Percentiles rank a stretch among this genome's conserved stretches.
These are phyloP conservation scores for Teleogryllus oceanicus DNA, from an alignment of 2,888 invertebrate genomes.

Conservation along the genomic window DNA sequence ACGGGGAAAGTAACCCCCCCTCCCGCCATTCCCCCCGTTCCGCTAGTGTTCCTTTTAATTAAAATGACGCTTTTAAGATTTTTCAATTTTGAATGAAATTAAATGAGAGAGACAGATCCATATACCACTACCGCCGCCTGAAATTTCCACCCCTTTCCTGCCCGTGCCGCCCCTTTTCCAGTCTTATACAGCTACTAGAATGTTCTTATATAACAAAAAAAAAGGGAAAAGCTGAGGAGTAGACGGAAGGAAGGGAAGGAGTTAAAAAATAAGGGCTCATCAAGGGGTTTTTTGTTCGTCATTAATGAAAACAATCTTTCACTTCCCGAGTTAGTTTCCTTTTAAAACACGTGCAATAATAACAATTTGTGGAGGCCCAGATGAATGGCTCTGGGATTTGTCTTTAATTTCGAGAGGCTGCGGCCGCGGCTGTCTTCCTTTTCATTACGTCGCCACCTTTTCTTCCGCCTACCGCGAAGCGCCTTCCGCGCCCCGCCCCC, in stretches of 20 bases:
- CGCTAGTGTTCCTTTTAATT: constrained; percentile 38
- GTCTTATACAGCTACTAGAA: constrained; percentile 3
- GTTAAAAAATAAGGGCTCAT: constrained; percentile 30
- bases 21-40: neutral
- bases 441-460: constrained; percentile 2
- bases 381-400: neutral
- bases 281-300: constrained; percentile 32
- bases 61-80: constrained; percentile 39
- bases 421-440: neutral
- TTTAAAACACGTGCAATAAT: constrained; percentile 32
- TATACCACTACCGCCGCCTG: neutral
- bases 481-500: no score
- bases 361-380: constrained; percentile 28
- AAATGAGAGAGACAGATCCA: constrained; percentile 32
- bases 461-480: neutral
- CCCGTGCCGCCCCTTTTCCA: constrained; percentile 24
- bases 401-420: constrained; percentile 7
- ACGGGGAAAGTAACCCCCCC: neutral
- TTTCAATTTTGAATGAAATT: constrained; percentile 40
- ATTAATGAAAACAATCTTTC: constrained; percentile 36
- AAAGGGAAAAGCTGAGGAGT: neutral
- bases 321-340: constrained; percentile 27
- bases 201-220: constrained; percentile 22
- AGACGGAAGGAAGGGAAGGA: constrained; percentile 18
- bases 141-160: constrained; percentile 12